Percentiles rank a stretch among this genome's conserved stretches.
phyloP scores from a whole-genome alignment of 2,113 vertebrate species.

The Synodontis membranacea region DNA sequence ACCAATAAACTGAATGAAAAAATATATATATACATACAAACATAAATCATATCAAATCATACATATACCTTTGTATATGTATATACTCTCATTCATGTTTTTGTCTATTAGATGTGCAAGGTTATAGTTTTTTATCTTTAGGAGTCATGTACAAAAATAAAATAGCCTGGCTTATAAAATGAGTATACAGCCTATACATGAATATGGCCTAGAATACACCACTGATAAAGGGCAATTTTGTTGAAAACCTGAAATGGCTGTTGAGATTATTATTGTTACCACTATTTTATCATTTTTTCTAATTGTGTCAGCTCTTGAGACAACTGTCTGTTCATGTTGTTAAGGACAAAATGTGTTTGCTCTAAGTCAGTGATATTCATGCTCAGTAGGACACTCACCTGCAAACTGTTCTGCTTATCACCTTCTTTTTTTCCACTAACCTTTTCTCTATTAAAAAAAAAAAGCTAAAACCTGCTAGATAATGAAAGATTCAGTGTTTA shows the following conservation, averaged over 20 bases:
- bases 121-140: not conserved
- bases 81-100: not conserved
- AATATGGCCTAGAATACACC: not conserved
- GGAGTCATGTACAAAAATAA: not conserved
- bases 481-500: not conserved
- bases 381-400: not conserved
- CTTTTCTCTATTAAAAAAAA: not conserved
- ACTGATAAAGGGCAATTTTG: not conserved
- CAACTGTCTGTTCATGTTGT: not conserved
- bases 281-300: not conserved
- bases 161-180: not conserved
- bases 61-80: no score
- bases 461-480: not conserved
- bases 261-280: not conserved
- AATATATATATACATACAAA: no score
- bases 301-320: not conserved
- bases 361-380: not conserved
- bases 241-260: not conserved
- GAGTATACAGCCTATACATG: not conserved
- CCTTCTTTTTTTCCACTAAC: not conserved
- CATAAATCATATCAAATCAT: not conserved
- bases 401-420: no score
- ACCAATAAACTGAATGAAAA: no score
- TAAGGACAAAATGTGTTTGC: not conserved
- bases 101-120: not conserved